These are phyloP conservation scores for Tanypteryx hageni DNA, from an alignment of 2,888 invertebrate species.

Conservation along the genomic window DNA sequence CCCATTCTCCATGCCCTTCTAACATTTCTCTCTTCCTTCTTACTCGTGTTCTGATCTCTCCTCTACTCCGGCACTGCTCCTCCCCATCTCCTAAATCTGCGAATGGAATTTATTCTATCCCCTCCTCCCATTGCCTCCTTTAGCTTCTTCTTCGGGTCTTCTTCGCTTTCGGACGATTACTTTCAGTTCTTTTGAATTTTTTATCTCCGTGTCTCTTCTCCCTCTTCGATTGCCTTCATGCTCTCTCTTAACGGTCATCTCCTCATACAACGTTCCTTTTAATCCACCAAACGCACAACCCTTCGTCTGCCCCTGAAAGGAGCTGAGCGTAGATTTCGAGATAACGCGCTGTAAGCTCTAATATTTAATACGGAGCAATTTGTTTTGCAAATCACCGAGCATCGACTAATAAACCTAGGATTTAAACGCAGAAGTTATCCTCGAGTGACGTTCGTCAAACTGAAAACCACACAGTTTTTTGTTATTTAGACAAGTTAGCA, in stretches of 20 bases:
- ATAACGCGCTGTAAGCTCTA: background rate
- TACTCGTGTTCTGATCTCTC: background rate
- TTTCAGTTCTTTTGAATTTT: background rate
- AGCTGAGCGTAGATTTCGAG: background rate
- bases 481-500: no score
- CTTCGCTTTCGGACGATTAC: background rate
- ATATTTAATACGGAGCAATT: no score
- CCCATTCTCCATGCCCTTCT: background rate
- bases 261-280: no score
- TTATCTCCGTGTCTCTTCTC: background rate
- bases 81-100: no score
- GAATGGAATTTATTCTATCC: background rate
- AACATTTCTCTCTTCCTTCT: background rate
- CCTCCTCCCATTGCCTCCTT: background rate
- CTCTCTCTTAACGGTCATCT: background rate
- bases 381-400: no score
- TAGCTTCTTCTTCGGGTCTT: background rate
- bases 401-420: no score
- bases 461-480: no score
- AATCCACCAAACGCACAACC: no score
- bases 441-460: no score
- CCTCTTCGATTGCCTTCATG: background rate
- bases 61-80: no score
- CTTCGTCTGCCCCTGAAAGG: background rate
- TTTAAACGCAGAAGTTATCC: no score